Evolutionary conservation across 2,888 invertebrate genomes (phyloP).

Genomic region (Saturnia japonica): DNA sequence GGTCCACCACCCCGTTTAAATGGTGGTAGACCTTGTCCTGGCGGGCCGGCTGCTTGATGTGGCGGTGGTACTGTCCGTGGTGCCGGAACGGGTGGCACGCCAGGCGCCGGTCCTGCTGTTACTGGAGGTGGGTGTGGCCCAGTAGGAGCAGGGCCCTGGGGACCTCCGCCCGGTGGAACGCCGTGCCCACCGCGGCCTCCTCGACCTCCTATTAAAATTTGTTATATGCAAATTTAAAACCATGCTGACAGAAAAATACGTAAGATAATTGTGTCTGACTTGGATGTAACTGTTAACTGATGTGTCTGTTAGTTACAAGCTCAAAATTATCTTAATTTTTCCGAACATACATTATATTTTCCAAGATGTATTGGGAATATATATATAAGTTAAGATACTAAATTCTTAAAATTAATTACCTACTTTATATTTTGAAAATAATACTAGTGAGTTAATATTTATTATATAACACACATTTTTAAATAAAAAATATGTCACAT

Average conservation of each 20-base stretch:
- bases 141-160: slow-evolving; percentile 31
- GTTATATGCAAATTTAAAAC: not conserved
- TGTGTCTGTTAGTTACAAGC: no score
- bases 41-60: slow-evolving; percentile 30
- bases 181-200: slow-evolving; percentile 65
- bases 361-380: no score
- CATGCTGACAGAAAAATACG: not conserved
- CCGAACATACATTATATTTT: no score
- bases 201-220: slow-evolving; percentile 39
- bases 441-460: no score
- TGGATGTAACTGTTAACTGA: no score
- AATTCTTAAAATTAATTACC: no score
- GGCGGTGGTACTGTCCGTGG: slow-evolving; percentile 43
- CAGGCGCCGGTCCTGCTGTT: slow-evolving; percentile 34
- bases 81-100: slow-evolving; percentile 26
- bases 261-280: no score
- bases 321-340: no score
- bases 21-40: slow-evolving; percentile 50
- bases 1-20: slow-evolving; percentile 68
- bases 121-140: slow-evolving; percentile 36
- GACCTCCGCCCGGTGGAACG: slow-evolving; percentile 43
- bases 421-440: no score
- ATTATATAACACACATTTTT: no score
- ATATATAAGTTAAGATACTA: no score
- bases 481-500: no score